These are phyloP conservation scores for Sakesphorus luctuosus DNA, from an alignment of 2,113 vertebrate species.

Conservation along the genomic window DNA sequence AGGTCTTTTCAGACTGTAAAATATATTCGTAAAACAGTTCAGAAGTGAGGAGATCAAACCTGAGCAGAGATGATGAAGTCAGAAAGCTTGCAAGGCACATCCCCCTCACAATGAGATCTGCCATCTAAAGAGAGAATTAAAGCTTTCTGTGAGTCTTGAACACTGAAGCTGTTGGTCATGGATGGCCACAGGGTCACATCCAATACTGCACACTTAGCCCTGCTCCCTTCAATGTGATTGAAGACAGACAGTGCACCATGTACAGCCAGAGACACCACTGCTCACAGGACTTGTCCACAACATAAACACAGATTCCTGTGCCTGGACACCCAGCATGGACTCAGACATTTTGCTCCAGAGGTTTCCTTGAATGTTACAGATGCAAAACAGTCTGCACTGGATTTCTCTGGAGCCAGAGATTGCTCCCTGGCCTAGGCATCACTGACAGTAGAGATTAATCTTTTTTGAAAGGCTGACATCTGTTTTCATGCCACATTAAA, in stretches of 20 bases:
- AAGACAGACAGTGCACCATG: neutral
- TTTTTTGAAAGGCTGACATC: neutral
- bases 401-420: neutral
- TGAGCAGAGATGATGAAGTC: neutral
- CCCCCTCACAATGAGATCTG: neutral
- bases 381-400: neutral
- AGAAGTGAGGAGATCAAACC: rapidly evolving
- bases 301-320: neutral
- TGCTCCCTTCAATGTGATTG: rapidly evolving
- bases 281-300: neutral
- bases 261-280: neutral
- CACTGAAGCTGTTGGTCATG: neutral
- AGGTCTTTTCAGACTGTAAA: neutral
- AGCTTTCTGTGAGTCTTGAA: neutral
- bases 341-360: neutral
- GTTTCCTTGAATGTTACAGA: neutral
- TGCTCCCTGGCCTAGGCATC: neutral
- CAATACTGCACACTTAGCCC: no score
- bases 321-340: neutral
- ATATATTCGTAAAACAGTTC: neutral
- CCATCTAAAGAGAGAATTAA: neutral
- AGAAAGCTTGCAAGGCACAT: neutral
- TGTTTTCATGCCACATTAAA: slow-evolving; percentile 3
- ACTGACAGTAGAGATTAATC: neutral
- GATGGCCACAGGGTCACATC: neutral